Evolutionary conservation across 1,140 invertebrate species (phyloP).

Genomic region (Harpegnathos saltator): DNA sequence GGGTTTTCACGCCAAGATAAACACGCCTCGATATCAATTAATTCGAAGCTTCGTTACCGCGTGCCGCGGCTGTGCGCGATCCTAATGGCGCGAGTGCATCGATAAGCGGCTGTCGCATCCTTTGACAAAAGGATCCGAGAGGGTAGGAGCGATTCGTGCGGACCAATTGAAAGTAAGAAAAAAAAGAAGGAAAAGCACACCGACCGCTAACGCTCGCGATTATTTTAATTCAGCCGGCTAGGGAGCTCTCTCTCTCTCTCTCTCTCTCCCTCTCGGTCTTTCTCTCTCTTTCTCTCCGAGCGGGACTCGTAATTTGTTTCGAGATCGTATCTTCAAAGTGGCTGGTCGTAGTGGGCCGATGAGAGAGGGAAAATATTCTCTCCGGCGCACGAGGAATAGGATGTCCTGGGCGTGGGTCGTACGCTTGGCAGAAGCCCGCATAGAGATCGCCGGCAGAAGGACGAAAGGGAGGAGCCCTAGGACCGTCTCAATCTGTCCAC

Average conservation of each 20-base stretch:
- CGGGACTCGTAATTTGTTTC: constrained; percentile 84
- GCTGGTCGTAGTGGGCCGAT: constrained; percentile 75
- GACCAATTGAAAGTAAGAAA: constrained; percentile 71
- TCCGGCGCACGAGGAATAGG: constrained; percentile 22
- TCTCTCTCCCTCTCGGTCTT: no score
- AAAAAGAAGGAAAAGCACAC: not conserved
- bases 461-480: constrained; percentile 51
- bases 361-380: constrained; percentile 64
- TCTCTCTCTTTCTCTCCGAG: constrained; percentile 68
- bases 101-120: constrained; percentile 6
- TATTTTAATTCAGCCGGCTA: constrained; percentile 76
- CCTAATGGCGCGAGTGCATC: constrained; percentile 32
- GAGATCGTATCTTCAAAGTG: constrained; percentile 85
- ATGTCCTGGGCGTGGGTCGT: constrained; percentile 27
- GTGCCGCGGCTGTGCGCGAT: not conserved
- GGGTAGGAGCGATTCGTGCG: constrained; percentile 40
- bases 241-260: constrained; percentile 65
- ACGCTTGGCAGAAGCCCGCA: constrained; percentile 33
- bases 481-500: constrained; percentile 67
- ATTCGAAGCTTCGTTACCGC: constrained; percentile 30
- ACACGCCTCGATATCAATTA: constrained; percentile 29
- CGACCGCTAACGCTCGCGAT: constrained; percentile 75
- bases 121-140: constrained; percentile 42
- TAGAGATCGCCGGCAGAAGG: constrained; percentile 41
- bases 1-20: not conserved